Evolutionary conservation across 2,797 vertebrate species (phyloP), one percentile per base, ranked within the genome.

Genomic region (Oceanodroma leucorhoa): DNA sequence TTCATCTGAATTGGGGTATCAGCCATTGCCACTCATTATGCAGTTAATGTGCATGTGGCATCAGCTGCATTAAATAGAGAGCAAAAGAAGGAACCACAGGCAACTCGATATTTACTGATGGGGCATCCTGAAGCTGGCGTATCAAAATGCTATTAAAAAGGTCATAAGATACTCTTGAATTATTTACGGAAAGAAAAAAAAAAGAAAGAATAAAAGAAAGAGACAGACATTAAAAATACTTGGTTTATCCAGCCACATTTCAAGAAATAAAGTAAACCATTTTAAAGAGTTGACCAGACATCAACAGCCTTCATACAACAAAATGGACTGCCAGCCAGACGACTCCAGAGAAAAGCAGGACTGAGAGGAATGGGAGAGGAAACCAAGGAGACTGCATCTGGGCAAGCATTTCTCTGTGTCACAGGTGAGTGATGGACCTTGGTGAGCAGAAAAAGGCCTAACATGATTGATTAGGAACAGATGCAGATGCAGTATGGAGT

Each of bases 221-320:
- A 38, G 13, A 14, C 5, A 58, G 1, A 10, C 6, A 55, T 55
- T 36, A 14, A 82, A 72, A 76, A 17, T 38, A 36, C 0, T 1
- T 43, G 5, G 1, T 41, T 76, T 58, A 46, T 53, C 20, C 65
- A 87, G 29, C 6, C 34, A 55, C 16, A 66, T 57, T 76, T 77
- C 53, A 84, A 64, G 58, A 80, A 87, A 58, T 50, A 62, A 78
- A 83, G 32, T 27, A 77, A 79, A 48, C 24, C 7, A 7, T 40
- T 79, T 73, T 22, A 70, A 66, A 71, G 17, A 57, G 18, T 67
- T 82, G 38, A 67, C 6, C 6, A 57, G 48, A 46, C 27, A 40
- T 24, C 36, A 45, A 27, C 21, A 45, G 22, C 30, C 51, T 54
- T 55, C 19, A 41, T 22, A 66, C 3, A 10, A 61, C 4, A 12